Conservation (phyloP, 1,140 invertebrate genomes). For the Drosophila mojavensis region DNA sequence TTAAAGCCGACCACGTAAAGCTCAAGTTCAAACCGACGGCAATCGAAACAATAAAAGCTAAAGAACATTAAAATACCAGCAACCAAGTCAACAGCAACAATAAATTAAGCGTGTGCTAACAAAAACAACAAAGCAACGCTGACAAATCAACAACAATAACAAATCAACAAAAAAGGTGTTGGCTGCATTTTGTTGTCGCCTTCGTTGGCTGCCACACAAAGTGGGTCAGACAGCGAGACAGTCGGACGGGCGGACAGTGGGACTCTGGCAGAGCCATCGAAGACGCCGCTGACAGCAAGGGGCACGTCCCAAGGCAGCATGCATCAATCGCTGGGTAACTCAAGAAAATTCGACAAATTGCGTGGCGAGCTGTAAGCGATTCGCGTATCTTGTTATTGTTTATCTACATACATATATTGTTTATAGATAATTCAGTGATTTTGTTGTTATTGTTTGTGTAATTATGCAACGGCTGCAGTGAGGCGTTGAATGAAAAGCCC, state of each 20-base stretch:
- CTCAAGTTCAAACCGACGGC: constrained; percentile 49
- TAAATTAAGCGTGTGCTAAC: constrained; percentile 43
- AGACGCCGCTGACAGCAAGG: constrained; percentile 16
- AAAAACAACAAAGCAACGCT: constrained; percentile 25
- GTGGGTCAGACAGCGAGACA: constrained; percentile 56
- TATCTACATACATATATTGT: not conserved
- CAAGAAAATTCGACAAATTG: constrained; percentile 40
- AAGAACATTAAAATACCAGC: constrained; percentile 32
- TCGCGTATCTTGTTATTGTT: not conserved
- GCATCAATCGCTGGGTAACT: constrained; percentile 21
- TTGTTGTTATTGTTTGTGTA: constrained; percentile 48
- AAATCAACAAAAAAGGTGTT: constrained; percentile 41
- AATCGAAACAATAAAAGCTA: constrained; percentile 53
- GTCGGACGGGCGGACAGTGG: not conserved
- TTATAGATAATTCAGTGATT: constrained; percentile 12
- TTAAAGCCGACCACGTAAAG: constrained; percentile 54
- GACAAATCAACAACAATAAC: constrained; percentile 26
- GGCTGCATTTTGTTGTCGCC: constrained; percentile 46
- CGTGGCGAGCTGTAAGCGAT: constrained; percentile 16
- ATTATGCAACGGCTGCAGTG: constrained; percentile 61
- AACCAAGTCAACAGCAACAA: constrained; percentile 30
- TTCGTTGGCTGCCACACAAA: constrained; percentile 35
- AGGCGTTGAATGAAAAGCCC: constrained; percentile 31
- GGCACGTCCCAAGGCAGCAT: constrained; percentile 46
- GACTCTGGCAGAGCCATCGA: constrained; percentile 2